These are phyloP conservation scores for Apeltes quadracus DNA, from an alignment of 2,113 vertebrate species.

Conservation along the genomic window DNA sequence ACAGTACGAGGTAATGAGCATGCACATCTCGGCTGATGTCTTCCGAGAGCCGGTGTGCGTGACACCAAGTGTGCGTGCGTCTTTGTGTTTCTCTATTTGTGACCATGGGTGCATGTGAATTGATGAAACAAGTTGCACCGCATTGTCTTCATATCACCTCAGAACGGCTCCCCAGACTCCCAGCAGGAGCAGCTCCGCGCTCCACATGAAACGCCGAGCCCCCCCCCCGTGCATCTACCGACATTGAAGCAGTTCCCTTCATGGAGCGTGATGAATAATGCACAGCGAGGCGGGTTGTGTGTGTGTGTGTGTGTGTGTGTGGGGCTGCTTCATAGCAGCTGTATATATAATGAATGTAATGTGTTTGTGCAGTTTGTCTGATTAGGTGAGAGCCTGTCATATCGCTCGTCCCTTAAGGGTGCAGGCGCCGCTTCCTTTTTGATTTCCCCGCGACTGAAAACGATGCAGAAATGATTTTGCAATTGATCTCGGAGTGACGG, in stretches of 20 bases:
- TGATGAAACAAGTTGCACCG: conserved; percentile 40
- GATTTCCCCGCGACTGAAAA: conserved; percentile 48
- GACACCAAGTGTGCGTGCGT: neutral
- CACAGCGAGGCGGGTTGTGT: conserved; percentile 22
- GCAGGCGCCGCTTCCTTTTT: conserved; percentile 40
- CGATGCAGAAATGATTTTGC: conserved; percentile 67
- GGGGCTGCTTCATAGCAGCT: neutral
- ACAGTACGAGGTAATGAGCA: neutral
- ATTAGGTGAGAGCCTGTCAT: conserved; percentile 47
- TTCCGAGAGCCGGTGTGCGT: neutral
- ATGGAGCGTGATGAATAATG: conserved; percentile 67
- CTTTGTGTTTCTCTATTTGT: conserved; percentile 20
- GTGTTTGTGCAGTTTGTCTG: conserved; percentile 58
- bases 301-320: too few species aligned
- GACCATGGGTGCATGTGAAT: conserved; percentile 37
- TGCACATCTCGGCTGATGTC: neutral
- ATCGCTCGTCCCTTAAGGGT: conserved; percentile 44
- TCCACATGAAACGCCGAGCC: conserved; percentile 44
- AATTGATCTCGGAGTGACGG: conserved; percentile 68
- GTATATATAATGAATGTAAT: conserved; percentile 60
- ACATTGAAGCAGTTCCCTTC: conserved; percentile 42
- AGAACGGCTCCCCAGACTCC: conserved; percentile 38
- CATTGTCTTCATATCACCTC: conserved; percentile 32
- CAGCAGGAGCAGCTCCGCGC: conserved; percentile 31
- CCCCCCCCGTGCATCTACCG: conserved; percentile 22